phyloP scores from a whole-genome alignment of 2,888 invertebrate genomes.

The Glaucopsyche alexis region DNA sequence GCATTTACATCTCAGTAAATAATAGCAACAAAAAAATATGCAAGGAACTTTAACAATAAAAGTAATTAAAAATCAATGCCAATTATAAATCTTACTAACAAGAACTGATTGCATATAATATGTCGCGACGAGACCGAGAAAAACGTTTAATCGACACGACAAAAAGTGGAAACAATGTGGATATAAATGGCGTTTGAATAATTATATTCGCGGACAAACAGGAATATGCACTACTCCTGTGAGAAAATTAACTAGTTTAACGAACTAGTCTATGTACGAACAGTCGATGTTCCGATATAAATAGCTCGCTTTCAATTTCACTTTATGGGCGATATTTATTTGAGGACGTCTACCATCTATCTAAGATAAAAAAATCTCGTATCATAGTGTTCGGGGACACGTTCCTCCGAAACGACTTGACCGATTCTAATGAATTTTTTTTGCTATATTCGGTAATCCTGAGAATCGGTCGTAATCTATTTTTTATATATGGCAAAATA shows the following conservation, averaged over 20 bases:
- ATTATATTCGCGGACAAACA: neutral
- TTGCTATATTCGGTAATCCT: too few relatives aligned
- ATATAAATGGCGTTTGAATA: slow-evolving; percentile 9
- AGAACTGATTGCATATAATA: neutral
- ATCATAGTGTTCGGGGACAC: too few relatives aligned
- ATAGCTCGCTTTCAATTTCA: slow-evolving; percentile 3
- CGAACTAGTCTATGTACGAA: neutral
- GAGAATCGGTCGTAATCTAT: too few relatives aligned
- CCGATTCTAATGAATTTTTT: too few relatives aligned
- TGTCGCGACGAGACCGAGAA: slow-evolving; percentile 3
- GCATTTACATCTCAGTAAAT: too few relatives aligned
- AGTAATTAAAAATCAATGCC: slow-evolving; percentile 9
- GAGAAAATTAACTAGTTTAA: slow-evolving; percentile 18
- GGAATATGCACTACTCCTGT: slow-evolving; percentile 1
- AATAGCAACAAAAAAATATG: neutral
- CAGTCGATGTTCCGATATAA: neutral
- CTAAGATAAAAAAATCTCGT: too few relatives aligned
- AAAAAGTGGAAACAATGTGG: slow-evolving; percentile 19
- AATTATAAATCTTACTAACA: neutral
- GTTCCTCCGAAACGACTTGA: too few relatives aligned
- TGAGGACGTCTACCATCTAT: too few relatives aligned
- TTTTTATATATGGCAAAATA: too few relatives aligned
- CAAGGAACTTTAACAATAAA: neutral
- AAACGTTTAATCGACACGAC: neutral
- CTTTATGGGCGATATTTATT: neutral